These are phyloP conservation scores for Dasyurus viverrinus DNA, from an alignment of 2,113 vertebrate species.

Conservation along the genomic window DNA sequence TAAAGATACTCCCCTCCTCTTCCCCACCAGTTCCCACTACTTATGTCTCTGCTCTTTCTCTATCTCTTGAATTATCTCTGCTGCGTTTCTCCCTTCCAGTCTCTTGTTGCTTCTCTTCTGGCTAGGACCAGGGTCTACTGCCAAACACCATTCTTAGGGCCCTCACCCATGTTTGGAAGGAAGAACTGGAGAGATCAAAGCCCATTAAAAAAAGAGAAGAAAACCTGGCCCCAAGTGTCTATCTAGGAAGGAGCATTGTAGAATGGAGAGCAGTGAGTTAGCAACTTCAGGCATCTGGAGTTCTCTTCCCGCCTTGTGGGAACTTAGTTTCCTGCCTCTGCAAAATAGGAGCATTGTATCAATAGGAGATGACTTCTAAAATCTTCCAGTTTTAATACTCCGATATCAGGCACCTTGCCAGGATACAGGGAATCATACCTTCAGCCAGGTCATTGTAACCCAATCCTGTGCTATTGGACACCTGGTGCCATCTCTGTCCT, in stretches of 20 bases:
- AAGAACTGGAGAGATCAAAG: not conserved
- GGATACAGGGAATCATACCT: not conserved
- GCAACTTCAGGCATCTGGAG: not conserved
- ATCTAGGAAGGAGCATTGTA: not conserved
- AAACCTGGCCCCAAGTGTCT: not conserved
- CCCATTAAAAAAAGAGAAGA: not conserved
- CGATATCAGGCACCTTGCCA: not conserved
- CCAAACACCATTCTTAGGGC: not conserved
- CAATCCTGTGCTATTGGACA: not conserved
- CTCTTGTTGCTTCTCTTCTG: not conserved
- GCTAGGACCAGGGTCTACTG: not conserved
- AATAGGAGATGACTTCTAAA: not conserved
- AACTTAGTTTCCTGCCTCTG: not conserved
- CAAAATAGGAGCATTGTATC: not conserved
- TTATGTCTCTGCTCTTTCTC: conserved; percentile 56
- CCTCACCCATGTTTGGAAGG: not conserved
- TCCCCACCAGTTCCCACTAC: not conserved
- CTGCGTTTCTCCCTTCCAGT: conserved; percentile 12
- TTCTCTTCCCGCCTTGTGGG: not conserved
- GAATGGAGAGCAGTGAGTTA: not conserved
- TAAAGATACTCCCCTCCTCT: conserved; percentile 65
- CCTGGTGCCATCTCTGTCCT: not conserved
- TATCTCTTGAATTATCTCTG: conserved; percentile 59
- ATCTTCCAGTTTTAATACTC: not conserved
- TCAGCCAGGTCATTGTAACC: not conserved